Evolutionary conservation across 2,797 vertebrate species (phyloP), one percentile per base, ranked within the genome.

Genomic region (Sparidentex hasta): DNA sequence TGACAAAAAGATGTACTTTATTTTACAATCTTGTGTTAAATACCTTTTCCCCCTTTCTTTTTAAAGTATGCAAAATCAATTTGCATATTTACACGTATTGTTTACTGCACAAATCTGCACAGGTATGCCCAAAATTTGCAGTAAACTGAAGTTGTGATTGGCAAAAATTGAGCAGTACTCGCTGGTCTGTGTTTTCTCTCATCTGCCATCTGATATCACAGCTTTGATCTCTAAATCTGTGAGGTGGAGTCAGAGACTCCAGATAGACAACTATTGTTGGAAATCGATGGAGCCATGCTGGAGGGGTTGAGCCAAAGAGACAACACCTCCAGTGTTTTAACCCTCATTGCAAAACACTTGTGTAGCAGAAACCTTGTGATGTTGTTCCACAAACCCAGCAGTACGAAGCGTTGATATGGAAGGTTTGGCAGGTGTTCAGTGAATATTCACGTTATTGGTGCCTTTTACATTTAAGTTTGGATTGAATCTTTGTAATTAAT

Each of bases 181-280:
- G 7, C 8, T 33, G 20, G 14, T 11, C 61, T 61, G 46, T 75
- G 57, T 81, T 85, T 83, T 85, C 47, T 57, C 73, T 71, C 71
- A 21, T 74, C 62, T 64, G 59, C 59, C 25, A 63, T 89, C 73
- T 80, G 74, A 73, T 81, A 74, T 70, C 57, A 69, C 4, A 65
- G 23, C 77, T 81, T 61, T 84, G 78, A 88, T 88, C 78, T 90
- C 43, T 52, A 16, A 68, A 62, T 80, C 82, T 71, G 70, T 43
- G 74, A 71, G 83, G 69, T 59, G 66, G 66, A 80, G 51, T 52
- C 56, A 38, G 29, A 72, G 82, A 68, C 78, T 78, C 44, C 66
- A 73, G 55, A 58, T 75, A 51, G 63, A 75, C 66, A 68, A 44
- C 71, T 63, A 29, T 44, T 78, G 76, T 51, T 80, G 52, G 62